Conservation (phyloP, 2,113 vertebrate species). For the Zapus hudsonius region DNA sequence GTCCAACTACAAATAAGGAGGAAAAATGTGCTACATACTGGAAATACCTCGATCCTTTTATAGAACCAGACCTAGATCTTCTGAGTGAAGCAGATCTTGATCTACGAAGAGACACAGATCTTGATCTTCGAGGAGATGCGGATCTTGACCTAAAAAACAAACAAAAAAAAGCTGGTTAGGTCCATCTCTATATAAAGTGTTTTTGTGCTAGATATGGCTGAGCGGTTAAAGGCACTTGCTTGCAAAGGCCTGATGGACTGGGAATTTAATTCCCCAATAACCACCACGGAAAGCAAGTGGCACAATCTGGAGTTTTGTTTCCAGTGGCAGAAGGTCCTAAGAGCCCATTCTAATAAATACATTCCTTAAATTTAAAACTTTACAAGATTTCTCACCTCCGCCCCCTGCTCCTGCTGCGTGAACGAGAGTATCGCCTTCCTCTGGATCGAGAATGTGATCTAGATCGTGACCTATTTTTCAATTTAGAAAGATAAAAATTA, state of each 20-base stretch:
- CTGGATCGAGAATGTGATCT: slow-evolving; percentile 90
- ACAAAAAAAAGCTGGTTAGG: too few relatives aligned
- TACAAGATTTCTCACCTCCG: slow-evolving; percentile 85
- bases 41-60: slow-evolving; percentile 92
- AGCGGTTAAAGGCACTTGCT: too few relatives aligned
- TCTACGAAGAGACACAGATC: slow-evolving; percentile 90
- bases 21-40: slow-evolving; percentile 77
- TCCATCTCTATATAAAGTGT: too few relatives aligned
- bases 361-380: background rate
- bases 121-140: slow-evolving; percentile 88
- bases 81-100: slow-evolving; percentile 89
- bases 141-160: slow-evolving; percentile 86
- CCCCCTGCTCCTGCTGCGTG: slow-evolving; percentile 90
- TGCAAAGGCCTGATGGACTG: too few relatives aligned
- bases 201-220: too few relatives aligned
- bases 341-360: too few relatives aligned
- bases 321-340: too few relatives aligned
- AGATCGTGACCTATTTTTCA: slow-evolving; percentile 89
- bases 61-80: slow-evolving; percentile 88
- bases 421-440: slow-evolving; percentile 89
- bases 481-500: slow-evolving; percentile 82
- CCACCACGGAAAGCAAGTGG: too few relatives aligned
- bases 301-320: too few relatives aligned
- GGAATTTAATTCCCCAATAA: too few relatives aligned
- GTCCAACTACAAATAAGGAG: slow-evolving; percentile 53